These are phyloP conservation scores for Drosophila robusta DNA, from an alignment of 2,888 invertebrate genomes.

Conservation along the genomic window DNA sequence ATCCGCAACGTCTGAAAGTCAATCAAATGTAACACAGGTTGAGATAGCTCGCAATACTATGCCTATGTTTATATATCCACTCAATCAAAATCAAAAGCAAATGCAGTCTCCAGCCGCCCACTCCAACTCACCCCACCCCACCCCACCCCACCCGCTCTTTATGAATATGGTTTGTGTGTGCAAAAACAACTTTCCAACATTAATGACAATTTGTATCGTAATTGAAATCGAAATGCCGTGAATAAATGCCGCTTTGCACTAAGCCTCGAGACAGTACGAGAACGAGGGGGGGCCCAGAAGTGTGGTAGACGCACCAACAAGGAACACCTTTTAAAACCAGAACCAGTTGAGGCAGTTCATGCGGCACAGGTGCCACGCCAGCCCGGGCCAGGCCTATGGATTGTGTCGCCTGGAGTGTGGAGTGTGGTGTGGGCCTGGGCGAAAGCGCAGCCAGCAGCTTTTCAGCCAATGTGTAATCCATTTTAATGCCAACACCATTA, in stretches of 20 bases:
- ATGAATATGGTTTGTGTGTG: constrained; percentile 34
- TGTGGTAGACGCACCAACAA: constrained; percentile 61
- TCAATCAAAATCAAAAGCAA: constrained; percentile 69
- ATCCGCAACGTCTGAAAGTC: constrained; percentile 69
- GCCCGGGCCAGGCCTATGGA: background rate
- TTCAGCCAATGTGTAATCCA: constrained; percentile 74
- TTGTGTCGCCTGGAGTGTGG: background rate
- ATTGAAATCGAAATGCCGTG: constrained; percentile 81
- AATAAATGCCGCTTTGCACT: constrained; percentile 81
- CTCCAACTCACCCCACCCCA: background rate
- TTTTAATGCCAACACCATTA: constrained; percentile 81
- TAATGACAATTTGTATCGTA: constrained; percentile 81
- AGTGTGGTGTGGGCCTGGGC: constrained; percentile 50
- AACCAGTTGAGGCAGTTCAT: constrained; percentile 65
- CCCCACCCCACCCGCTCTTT: background rate
- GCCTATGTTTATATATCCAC: constrained; percentile 51
- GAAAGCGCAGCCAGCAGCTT: constrained; percentile 74
- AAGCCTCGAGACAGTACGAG: constrained; percentile 38
- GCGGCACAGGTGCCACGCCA: constrained; percentile 54
- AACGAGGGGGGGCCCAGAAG: background rate
- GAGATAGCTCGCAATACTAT: constrained; percentile 50
- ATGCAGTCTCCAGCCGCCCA: constrained; percentile 29
- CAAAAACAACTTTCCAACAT: constrained; percentile 78
- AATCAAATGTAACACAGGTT: constrained; percentile 75
- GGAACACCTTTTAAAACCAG: constrained; percentile 65